Conservation (phyloP, 2,888 invertebrate genomes). For the Poecilobothrus nobilitatus region DNA sequence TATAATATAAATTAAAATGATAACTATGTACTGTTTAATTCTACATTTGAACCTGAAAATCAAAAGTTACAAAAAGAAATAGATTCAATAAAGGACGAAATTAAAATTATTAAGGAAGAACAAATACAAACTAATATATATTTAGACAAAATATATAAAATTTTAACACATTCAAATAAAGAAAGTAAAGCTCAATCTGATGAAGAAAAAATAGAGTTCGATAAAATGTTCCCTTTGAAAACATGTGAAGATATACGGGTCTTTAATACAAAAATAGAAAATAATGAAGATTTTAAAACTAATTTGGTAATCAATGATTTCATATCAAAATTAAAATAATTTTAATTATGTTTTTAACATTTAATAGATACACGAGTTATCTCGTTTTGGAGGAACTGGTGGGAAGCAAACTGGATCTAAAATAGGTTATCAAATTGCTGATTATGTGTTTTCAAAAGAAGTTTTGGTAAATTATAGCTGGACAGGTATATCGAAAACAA, state of each 20-base stretch:
- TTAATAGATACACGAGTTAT: constrained; percentile 5
- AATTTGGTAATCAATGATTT: neutral
- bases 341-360: neutral
- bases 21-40: too few species aligned
- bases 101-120: neutral
- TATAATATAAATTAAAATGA: too few species aligned
- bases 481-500: constrained; percentile 9
- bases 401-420: neutral
- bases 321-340: neutral
- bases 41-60: too few species aligned
- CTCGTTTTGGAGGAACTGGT: too few species aligned
- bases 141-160: neutral
- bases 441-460: neutral
- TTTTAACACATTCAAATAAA: neutral
- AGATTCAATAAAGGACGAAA: too few species aligned
- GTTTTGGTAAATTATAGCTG: neutral
- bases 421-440: neutral
- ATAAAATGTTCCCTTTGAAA: neutral
- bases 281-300: neutral
- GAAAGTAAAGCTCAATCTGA: neutral
- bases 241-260: neutral
- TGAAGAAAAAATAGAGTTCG: neutral
- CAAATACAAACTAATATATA: neutral
- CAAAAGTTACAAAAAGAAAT: too few species aligned
- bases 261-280: neutral